Percentiles rank a stretch among this genome's conserved stretches.
Conservation (phyloP, 2,888 invertebrate species). For the Pediacus dermestoides region DNA sequence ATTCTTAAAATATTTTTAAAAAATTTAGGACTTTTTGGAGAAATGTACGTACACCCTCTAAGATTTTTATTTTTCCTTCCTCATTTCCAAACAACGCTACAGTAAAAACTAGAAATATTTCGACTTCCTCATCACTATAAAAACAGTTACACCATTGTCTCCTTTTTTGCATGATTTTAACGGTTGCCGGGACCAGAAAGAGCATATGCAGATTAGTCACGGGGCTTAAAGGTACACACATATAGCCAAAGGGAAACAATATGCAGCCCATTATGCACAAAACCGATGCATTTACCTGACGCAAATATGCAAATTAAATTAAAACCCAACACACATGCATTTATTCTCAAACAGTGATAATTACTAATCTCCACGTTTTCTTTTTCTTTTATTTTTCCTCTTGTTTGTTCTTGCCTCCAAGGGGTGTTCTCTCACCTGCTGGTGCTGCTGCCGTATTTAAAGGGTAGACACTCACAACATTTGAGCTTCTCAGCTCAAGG, state of each 20-base stretch:
- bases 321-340: no score
- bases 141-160: no score
- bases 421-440: slow-evolving; percentile 29
- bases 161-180: no score
- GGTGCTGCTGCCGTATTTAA: not conserved
- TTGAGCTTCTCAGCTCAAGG: slow-evolving; percentile 12
- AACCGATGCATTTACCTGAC: slow-evolving; percentile 37
- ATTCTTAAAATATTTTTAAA: no score
- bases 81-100: no score
- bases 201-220: slow-evolving; percentile 47
- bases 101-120: no score
- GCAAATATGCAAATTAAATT: slow-evolving; percentile 43
- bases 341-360: slow-evolving; percentile 33
- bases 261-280: slow-evolving; percentile 32
- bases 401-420: no score
- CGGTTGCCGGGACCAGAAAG: slow-evolving; percentile 10
- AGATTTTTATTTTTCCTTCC: no score
- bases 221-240: slow-evolving; percentile 41
- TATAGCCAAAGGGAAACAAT: slow-evolving; percentile 38
- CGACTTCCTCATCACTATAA: no score
- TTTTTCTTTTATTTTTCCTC: not conserved
- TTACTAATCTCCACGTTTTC: slow-evolving; percentile 27
- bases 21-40: no score
- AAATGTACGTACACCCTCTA: no score
- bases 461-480: slow-evolving; percentile 17